Evolutionary conservation across 1,140 invertebrate genomes (phyloP).

Genomic region (Drosophila ercepeae): DNA sequence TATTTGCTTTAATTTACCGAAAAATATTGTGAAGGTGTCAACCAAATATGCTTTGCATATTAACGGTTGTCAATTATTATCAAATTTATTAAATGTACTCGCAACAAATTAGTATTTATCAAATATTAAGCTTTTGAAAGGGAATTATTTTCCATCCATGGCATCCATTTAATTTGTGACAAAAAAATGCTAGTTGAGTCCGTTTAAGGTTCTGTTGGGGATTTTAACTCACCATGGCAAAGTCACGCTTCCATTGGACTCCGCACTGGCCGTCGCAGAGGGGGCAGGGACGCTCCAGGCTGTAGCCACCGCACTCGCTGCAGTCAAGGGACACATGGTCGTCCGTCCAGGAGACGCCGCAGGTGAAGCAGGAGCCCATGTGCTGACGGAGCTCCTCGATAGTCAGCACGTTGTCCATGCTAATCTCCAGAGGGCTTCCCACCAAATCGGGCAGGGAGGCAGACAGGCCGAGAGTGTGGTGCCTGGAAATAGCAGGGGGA

Average conservation of each 20-base stretch:
- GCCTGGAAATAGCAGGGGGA: conserved; percentile 48
- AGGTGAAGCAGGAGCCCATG: conserved; percentile 90
- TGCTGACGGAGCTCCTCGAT: conserved; percentile 90
- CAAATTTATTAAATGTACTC: conserved; percentile 15
- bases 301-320: conserved; percentile 92
- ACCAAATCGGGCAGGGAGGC: conserved; percentile 82
- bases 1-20: conserved; percentile 26
- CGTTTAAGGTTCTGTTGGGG: not conserved
- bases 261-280: conserved; percentile 90
- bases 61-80: conserved; percentile 28
- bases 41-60: conserved; percentile 29
- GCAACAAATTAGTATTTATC: conserved; percentile 31
- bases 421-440: conserved; percentile 80
- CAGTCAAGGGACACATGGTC: conserved; percentile 92
- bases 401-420: conserved; percentile 85
- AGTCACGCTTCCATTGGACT: conserved; percentile 90
- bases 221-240: conserved; percentile 87
- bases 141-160: conserved; percentile 1
- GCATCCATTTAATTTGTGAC: not conserved
- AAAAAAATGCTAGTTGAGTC: conserved; percentile 3
- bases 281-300: conserved; percentile 90
- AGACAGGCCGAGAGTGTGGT: conserved; percentile 78
- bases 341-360: conserved; percentile 92
- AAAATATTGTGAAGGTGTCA: conserved; percentile 18
- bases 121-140: conserved; percentile 12